Conservation (phyloP, 2,888 invertebrate genomes). For the Tetheella fluctuosa region DNA sequence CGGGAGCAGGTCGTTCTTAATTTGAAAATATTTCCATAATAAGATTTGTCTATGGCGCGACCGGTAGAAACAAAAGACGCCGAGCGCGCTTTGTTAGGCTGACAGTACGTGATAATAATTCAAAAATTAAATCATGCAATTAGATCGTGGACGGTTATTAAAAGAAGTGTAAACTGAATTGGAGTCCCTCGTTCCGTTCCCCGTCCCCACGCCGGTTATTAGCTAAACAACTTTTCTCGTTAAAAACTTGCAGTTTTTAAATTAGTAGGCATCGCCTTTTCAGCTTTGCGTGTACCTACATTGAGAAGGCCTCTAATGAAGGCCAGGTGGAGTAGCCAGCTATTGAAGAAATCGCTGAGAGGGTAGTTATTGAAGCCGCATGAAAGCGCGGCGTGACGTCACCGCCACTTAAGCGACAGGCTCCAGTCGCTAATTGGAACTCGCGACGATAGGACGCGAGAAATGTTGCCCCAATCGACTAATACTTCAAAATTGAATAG, state of each 20-base stretch:
- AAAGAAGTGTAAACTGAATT: slow-evolving; percentile 31
- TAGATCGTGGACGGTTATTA: slow-evolving; percentile 53
- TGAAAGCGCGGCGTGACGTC: slow-evolving; percentile 81
- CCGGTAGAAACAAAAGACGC: slow-evolving; percentile 75
- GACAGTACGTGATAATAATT: slow-evolving; percentile 77
- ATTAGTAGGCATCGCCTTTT: slow-evolving; percentile 73
- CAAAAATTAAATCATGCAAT: slow-evolving; percentile 72
- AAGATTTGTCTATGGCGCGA: slow-evolving; percentile 82
- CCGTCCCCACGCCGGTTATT: slow-evolving; percentile 52
- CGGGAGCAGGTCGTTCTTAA: slow-evolving; percentile 82
- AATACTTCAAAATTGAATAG: slow-evolving; percentile 82
- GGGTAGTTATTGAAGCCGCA: slow-evolving; percentile 82
- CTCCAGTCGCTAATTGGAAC: slow-evolving; percentile 83
- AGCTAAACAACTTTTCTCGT: slow-evolving; percentile 76
- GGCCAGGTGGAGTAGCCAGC: slow-evolving; percentile 80
- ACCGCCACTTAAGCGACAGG: slow-evolving; percentile 77
- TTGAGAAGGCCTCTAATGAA: slow-evolving; percentile 77
- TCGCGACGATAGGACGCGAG: slow-evolving; percentile 79
- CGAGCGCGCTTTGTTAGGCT: slow-evolving; percentile 69
- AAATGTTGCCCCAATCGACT: slow-evolving; percentile 80
- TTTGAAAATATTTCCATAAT: slow-evolving; percentile 84
- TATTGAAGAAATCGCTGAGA: slow-evolving; percentile 80
- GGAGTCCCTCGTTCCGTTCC: slow-evolving; percentile 12
- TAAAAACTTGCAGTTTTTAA: slow-evolving; percentile 72
- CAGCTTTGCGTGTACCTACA: slow-evolving; percentile 61